Conservation (phyloP, 2,797 vertebrate genomes). For the Pipistrellus pipistrellus region DNA sequence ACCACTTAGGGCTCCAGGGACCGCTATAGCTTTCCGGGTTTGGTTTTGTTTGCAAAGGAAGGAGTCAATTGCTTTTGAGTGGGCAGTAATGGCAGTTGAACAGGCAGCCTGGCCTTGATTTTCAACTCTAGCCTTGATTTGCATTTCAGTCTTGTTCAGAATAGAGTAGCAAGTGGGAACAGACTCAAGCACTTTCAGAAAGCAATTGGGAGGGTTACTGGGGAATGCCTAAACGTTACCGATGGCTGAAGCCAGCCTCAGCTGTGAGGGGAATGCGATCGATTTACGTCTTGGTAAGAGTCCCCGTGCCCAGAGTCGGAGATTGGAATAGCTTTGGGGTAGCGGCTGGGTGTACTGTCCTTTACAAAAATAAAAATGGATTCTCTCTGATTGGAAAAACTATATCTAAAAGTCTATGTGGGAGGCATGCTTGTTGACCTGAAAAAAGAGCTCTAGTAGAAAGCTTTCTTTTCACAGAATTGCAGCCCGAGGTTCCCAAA, state of each 20-base stretch:
- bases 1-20: neutral
- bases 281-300: neutral
- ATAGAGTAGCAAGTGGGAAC: slow-evolving; percentile 24
- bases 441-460: neutral
- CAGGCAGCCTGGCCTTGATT: neutral
- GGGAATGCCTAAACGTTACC: neutral
- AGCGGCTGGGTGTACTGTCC: neutral
- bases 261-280: neutral
- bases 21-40: neutral
- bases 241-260: neutral
- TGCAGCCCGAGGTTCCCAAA: too few relatives aligned
- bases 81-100: neutral
- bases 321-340: neutral
- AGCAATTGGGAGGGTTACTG: neutral
- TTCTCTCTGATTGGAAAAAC: neutral
- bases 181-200: neutral
- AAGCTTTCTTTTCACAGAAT: too few relatives aligned
- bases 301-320: neutral
- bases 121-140: neutral
- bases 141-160: slow-evolving; percentile 23
- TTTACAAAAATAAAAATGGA: neutral
- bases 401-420: neutral
- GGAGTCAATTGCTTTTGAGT: neutral
- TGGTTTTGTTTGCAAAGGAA: neutral
- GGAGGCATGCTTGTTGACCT: neutral